Evolutionary conservation across 2,888 invertebrate genomes (phyloP).

Genomic region (Strigamia crassipes): DNA sequence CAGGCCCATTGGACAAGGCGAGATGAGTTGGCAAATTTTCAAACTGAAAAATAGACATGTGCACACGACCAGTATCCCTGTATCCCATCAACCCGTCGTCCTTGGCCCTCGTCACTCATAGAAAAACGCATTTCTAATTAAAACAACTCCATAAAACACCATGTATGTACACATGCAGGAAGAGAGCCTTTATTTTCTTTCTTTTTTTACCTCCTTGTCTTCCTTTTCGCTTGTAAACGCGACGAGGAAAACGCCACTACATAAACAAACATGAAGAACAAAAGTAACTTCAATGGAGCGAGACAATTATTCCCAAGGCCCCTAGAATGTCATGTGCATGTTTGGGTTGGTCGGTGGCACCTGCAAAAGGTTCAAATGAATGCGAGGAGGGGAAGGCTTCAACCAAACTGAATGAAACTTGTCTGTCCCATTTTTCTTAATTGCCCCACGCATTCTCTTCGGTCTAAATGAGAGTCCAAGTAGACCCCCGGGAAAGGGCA

Average conservation of each 20-base stretch:
- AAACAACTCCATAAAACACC: not conserved
- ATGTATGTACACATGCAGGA: constrained; percentile 11
- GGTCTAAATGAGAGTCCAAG: constrained; percentile 19
- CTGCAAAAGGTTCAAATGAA: constrained; percentile 15
- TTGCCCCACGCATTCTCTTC: constrained; percentile 20
- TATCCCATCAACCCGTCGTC: not conserved
- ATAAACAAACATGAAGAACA: constrained; percentile 25
- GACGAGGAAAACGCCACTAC: not conserved
- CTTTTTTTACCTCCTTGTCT: not conserved
- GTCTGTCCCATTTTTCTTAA: constrained; percentile 15
- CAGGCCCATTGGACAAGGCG: constrained; percentile 1
- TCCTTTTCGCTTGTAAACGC: not conserved
- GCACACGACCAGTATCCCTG: not conserved
- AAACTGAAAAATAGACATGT: not conserved
- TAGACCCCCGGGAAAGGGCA: constrained; percentile 17
- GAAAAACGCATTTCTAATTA: not conserved
- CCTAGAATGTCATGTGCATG: constrained; percentile 15
- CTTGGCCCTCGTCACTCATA: not conserved
- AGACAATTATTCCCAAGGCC: constrained; percentile 23
- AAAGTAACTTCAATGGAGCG: not conserved
- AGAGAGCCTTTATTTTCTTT: not conserved
- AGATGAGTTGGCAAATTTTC: constrained; percentile 36
- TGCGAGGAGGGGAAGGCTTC: constrained; percentile 8
- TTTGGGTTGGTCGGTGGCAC: constrained; percentile 31
- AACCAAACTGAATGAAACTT: constrained; percentile 23